Evolutionary conservation across 2,888 invertebrate species (phyloP).

Genomic region (Pollenia griseotomentosa): DNA sequence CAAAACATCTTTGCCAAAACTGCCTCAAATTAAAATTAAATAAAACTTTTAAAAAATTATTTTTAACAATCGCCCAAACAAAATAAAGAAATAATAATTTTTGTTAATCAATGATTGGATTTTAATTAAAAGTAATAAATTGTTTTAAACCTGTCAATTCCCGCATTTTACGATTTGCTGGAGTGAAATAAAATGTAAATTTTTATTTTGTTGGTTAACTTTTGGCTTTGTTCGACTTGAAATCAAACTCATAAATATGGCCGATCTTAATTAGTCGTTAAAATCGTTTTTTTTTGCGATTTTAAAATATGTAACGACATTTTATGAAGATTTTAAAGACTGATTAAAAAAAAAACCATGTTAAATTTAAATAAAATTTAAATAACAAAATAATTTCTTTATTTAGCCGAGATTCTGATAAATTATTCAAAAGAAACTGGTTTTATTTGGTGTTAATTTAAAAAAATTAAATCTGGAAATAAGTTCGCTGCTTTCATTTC

Average conservation of each 20-base stretch:
- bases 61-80: constrained; percentile 1
- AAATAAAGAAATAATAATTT: constrained; percentile 69
- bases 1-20: constrained; percentile 6
- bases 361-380: no score
- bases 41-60: constrained; percentile 1
- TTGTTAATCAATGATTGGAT: constrained; percentile 45
- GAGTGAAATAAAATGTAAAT: constrained; percentile 35
- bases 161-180: constrained; percentile 52
- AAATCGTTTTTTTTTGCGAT: constrained; percentile 5
- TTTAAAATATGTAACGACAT: background rate
- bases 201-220: constrained; percentile 40
- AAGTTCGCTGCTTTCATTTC: no score
- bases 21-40: background rate
- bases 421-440: no score
- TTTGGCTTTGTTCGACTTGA: background rate
- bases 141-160: constrained; percentile 63
- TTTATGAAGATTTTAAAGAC: background rate
- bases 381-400: no score
- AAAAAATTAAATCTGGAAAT: no score
- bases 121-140: constrained; percentile 69
- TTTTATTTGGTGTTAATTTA: no score
- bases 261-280: constrained; percentile 53
- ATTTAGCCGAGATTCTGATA: no score
- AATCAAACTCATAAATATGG: constrained; percentile 38
- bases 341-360: no score